These are phyloP conservation scores for Microcebus griseorufus DNA, from an alignment of 2,113 vertebrate species.

Conservation along the genomic window DNA sequence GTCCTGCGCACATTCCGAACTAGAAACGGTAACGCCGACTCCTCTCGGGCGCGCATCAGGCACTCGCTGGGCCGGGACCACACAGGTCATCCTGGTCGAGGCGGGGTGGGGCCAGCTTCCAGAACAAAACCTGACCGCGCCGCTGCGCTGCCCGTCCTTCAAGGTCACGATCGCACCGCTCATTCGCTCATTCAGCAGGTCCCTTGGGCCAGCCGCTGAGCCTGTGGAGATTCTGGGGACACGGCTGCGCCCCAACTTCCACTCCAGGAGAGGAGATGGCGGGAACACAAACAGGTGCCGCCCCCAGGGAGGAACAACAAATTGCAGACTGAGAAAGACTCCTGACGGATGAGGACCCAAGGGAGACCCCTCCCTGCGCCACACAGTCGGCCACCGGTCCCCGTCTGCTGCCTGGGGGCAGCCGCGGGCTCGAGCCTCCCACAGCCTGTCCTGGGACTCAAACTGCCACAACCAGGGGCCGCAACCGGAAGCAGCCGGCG, in stretches of 20 bases:
- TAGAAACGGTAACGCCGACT: neutral
- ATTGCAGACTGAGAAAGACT: too few relatives aligned
- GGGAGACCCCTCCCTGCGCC: neutral
- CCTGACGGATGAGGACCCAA: neutral
- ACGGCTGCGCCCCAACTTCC: neutral
- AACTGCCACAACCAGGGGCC: neutral
- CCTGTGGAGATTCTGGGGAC: rapidly evolving
- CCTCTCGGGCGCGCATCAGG: rapidly evolving
- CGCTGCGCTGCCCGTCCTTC: rapidly evolving
- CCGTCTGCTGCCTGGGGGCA: neutral
- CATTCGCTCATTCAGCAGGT: too few relatives aligned
- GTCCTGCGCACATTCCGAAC: neutral
- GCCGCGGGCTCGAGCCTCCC: rapidly evolving
- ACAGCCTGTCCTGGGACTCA: too few relatives aligned
- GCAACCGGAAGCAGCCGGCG: rapidly evolving
- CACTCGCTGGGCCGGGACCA: rapidly evolving
- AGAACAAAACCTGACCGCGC: rapidly evolving
- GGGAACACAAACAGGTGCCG: rapidly evolving
- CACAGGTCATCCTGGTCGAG: rapidly evolving
- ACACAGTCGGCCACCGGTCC: rapidly evolving
- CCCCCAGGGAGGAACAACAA: neutral
- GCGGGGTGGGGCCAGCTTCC: too few relatives aligned
- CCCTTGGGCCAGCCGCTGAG: neutral
- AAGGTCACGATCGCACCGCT: rapidly evolving
- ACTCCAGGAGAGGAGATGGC: rapidly evolving